A percentile compares a stretch with the other conserved stretches of the same genome.
Conservation (phyloP, 2,888 invertebrate genomes). For the Thymelicus acteon region DNA sequence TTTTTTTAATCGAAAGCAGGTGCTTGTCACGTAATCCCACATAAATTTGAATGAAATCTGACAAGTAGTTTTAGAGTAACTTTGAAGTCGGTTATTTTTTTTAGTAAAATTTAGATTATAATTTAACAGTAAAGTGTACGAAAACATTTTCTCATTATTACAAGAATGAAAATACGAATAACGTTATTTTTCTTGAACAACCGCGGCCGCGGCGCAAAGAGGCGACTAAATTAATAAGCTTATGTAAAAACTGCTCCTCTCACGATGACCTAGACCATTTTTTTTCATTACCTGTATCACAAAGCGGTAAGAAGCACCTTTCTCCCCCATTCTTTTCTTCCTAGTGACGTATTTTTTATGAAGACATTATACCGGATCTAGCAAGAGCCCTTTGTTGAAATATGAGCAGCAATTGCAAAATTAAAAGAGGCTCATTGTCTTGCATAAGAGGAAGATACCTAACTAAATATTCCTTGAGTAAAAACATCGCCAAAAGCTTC, state of each 20-base stretch:
- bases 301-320: slow-evolving; percentile 61
- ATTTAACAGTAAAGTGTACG: not conserved
- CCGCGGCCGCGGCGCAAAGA: slow-evolving; percentile 16
- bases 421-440: slow-evolving; percentile 48
- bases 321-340: slow-evolving; percentile 57
- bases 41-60: no score
- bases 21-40: no score
- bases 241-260: slow-evolving; percentile 60
- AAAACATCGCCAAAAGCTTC: slow-evolving; percentile 15
- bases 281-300: slow-evolving; percentile 73
- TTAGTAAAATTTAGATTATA: no score
- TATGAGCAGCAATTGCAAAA: slow-evolving; percentile 49
- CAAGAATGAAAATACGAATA: slow-evolving; percentile 14
- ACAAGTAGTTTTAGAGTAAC: no score
- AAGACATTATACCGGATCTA: slow-evolving; percentile 58
- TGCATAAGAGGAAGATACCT: slow-evolving; percentile 21
- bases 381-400: slow-evolving; percentile 58
- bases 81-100: no score
- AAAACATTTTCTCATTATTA: slow-evolving; percentile 5
- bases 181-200: slow-evolving; percentile 14
- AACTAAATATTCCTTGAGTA: slow-evolving; percentile 19
- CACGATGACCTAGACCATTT: slow-evolving; percentile 66
- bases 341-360: slow-evolving; percentile 60
- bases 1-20: no score
- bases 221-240: slow-evolving; percentile 66